Conservation (phyloP, 1,140 invertebrate species). For the Papilio aristodemus region DNA sequence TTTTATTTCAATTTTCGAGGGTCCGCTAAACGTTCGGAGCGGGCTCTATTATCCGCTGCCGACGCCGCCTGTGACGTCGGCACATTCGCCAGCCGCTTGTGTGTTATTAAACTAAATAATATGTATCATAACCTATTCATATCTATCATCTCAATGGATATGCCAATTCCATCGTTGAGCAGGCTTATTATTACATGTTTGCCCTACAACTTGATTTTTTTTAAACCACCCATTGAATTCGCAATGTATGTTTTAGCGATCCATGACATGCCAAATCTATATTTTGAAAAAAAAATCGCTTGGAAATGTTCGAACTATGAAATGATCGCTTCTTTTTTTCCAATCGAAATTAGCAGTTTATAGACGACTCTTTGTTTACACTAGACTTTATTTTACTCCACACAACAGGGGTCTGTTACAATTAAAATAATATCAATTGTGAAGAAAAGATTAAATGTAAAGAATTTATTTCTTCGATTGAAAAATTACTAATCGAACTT, state of each 20-base stretch:
- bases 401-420: no score
- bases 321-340: no score
- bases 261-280: background rate
- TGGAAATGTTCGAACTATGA: no score
- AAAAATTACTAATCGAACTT: no score
- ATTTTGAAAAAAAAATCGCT: background rate
- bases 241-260: slow-evolving; percentile 15
- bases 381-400: no score
- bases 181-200: slow-evolving; percentile 35
- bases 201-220: slow-evolving; percentile 4
- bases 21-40: slow-evolving; percentile 75
- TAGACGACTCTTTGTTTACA: no score
- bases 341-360: no score
- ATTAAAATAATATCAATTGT: no score
- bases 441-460: no score
- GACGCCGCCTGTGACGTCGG: slow-evolving; percentile 67
- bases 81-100: slow-evolving; percentile 66
- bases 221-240: background rate
- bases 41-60: slow-evolving; percentile 77
- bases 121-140: slow-evolving; percentile 79
- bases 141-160: slow-evolving; percentile 76
- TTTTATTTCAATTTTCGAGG: slow-evolving; percentile 79
- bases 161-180: slow-evolving; percentile 68
- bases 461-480: no score
- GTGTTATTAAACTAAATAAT: slow-evolving; percentile 78